Evolutionary conservation across 2,113 vertebrate species (phyloP).

Genomic region (Lepidothrix coronata): DNA sequence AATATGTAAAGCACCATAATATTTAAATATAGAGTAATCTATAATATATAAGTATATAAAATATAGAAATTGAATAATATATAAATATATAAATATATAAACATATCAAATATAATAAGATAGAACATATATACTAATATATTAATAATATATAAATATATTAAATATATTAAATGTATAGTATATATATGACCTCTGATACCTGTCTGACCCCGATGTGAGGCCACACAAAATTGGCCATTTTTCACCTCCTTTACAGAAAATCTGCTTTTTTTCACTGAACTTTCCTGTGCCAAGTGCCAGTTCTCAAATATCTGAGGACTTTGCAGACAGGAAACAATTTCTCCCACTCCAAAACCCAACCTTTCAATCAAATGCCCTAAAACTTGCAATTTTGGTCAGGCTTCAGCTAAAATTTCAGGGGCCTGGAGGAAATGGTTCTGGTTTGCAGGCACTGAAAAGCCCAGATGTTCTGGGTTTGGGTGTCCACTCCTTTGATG

Average conservation of each 20-base stretch:
- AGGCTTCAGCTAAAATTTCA: background rate
- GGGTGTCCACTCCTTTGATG: background rate
- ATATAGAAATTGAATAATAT: too few relatives aligned
- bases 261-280: background rate
- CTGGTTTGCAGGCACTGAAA: background rate
- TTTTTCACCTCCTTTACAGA: background rate
- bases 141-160: too few relatives aligned
- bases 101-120: too few relatives aligned
- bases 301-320: background rate
- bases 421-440: background rate
- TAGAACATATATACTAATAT: too few relatives aligned
- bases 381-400: background rate
- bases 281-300: background rate
- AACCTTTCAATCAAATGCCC: background rate
- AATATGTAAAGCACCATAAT: too few relatives aligned
- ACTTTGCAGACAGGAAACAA: background rate
- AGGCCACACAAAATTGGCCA: background rate
- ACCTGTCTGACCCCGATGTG: background rate
- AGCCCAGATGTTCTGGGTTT: background rate
- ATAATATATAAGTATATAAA: too few relatives aligned
- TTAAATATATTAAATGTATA: too few relatives aligned
- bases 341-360: background rate
- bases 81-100: too few relatives aligned
- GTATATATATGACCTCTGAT: too few relatives aligned
- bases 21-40: too few relatives aligned